These are phyloP conservation scores for Hydrolagus affinis DNA, from an alignment of 2,113 vertebrate species.

Conservation along the genomic window DNA sequence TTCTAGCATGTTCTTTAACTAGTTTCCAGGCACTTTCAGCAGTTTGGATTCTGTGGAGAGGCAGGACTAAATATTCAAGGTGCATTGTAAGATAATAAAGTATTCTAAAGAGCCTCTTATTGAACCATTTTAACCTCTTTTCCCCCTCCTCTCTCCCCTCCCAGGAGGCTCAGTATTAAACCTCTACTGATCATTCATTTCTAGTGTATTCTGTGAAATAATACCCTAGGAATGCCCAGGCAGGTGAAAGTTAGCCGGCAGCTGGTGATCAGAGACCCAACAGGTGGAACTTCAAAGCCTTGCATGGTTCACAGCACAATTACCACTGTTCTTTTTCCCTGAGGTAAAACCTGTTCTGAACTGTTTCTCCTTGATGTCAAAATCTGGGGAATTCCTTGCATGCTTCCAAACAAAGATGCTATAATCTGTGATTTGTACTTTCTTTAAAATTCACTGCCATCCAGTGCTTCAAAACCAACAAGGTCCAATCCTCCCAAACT, in stretches of 20 bases:
- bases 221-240: slow-evolving; percentile 14
- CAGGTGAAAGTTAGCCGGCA: slow-evolving; percentile 27
- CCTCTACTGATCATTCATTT: slow-evolving; percentile 7
- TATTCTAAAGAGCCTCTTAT: not conserved
- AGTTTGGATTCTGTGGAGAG: not conserved
- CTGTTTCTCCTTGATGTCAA: slow-evolving; percentile 29
- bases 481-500: not conserved
- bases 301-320: not conserved
- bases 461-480: not conserved
- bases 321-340: slow-evolving; percentile 24
- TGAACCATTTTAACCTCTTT: not conserved
- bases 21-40: not conserved
- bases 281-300: slow-evolving; percentile 27
- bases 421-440: not conserved
- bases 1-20: not conserved
- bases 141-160: not conserved
- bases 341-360: slow-evolving; percentile 21
- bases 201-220: not conserved
- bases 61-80: not conserved
- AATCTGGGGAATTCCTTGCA: slow-evolving; percentile 8
- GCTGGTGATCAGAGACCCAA: not conserved
- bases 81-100: slow-evolving; percentile 2
- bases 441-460: not conserved
- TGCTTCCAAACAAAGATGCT: slow-evolving; percentile 14
- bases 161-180: not conserved